Conservation (phyloP, 2,113 vertebrate genomes). For the Garra rufa region DNA sequence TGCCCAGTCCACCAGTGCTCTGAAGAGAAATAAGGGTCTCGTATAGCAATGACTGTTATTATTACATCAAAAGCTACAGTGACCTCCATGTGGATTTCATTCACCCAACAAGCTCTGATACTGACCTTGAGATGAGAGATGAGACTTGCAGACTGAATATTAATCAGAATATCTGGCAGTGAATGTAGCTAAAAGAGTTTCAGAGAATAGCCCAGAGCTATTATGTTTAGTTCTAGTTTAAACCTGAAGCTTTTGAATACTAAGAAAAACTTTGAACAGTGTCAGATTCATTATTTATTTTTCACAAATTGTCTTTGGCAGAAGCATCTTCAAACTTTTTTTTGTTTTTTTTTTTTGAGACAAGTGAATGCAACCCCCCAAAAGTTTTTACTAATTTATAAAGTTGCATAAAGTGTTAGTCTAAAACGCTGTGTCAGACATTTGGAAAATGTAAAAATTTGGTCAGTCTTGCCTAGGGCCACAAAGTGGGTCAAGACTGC, state of each 20-base stretch:
- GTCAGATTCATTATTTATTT: neutral
- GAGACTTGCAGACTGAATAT: constrained; percentile 21
- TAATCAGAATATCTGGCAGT: neutral
- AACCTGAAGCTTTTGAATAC: neutral
- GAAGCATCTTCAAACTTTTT: no score
- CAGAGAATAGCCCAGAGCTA: neutral
- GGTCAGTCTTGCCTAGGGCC: neutral
- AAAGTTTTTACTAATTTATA: neutral
- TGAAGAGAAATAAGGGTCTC: constrained; percentile 22
- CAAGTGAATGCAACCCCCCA: neutral
- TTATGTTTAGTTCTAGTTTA: neutral
- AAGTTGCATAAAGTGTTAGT: neutral
- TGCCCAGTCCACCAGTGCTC: neutral
- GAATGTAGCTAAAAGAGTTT: neutral
- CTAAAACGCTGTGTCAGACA: neutral
- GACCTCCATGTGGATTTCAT: constrained; percentile 30
- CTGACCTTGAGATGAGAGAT: constrained; percentile 5
- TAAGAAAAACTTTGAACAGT: neutral
- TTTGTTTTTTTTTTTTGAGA: no score
- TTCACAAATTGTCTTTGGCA: neutral
- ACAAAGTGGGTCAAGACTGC: neutral
- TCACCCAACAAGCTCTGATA: constrained; percentile 10
- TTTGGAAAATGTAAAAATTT: neutral
- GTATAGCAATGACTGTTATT: neutral
- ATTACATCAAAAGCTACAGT: constrained; percentile 21